Evolutionary conservation across 2,113 vertebrate species (phyloP), one percentile per base, ranked within the genome.

Genomic region (Hemiscyllium ocellatum): DNA sequence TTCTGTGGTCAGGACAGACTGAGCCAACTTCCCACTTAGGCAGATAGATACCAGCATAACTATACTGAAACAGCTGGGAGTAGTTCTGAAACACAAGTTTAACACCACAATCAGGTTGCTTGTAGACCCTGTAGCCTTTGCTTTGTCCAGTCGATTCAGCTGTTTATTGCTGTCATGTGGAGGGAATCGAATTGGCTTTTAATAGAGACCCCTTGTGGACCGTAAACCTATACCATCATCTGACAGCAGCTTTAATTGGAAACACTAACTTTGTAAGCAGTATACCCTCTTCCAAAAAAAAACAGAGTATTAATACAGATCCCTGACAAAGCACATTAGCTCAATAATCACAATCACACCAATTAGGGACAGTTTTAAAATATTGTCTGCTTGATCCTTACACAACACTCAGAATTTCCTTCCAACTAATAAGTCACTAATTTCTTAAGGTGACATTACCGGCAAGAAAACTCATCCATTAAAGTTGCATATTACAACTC

Each of bases 171-270:
- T 66, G 33, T 93, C 61, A 66, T n/a, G 61, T 93, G 89, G 5
- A 93, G 65, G 66, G 89, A 93, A 93, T 66, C n/a, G n/a, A 93
- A 65, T 10, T 37, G 33, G 61, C 89, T 93, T 93, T 96, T 96
- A 95, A 17, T 95, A 42, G 93, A 96, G 96, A 70, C 0, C 22
- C 91, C 96, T 96, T 96, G 37, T 52, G 26, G 94, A 95, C 96
- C 52, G 13, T 4, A 96, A 97, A 96, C 83, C 1, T 12, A 96
- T 85, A 96, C 66, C 50, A 93, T 97, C 96, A 96, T 96, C 96
- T 96, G 95, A 96, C 96, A 0, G 0, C 13, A 95, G 94, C 94
- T 72, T 95, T 95, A 95, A 95, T 95, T 95, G 69, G 94, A 95
- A 72, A 72, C 47, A 50, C 69, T 95, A 70, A 95, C 93, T 72